Conservation (phyloP, 2,113 vertebrate genomes). For the Boleophthalmus pectinirostris region DNA sequence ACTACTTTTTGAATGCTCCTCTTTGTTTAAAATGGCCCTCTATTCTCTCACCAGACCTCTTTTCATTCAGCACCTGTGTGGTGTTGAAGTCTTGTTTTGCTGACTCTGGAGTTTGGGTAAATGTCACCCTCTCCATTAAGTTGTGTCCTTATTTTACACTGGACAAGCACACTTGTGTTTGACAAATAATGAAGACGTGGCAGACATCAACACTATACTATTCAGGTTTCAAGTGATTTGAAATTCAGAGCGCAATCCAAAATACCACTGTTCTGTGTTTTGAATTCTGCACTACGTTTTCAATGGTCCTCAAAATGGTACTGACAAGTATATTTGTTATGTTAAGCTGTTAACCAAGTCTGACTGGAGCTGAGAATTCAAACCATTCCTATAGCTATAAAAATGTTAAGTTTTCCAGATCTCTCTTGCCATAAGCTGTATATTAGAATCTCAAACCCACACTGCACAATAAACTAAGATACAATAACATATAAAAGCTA, state of each 20-base stretch:
- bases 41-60: not conserved
- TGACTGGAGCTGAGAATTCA: too few relatives aligned
- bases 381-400: too few relatives aligned
- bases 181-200: not conserved
- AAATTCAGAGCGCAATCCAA: not conserved
- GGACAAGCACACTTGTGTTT: not conserved
- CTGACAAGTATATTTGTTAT: too few relatives aligned
- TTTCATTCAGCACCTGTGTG: conserved; percentile 15
- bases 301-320: too few relatives aligned
- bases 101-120: conserved; percentile 51
- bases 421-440: too few relatives aligned
- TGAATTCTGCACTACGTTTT: not conserved
- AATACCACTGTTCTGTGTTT: not conserved
- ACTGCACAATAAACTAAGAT: not conserved
- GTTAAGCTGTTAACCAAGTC: too few relatives aligned
- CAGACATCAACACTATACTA: not conserved
- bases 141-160: conserved; percentile 25
- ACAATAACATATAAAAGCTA: not conserved
- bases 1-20: not conserved
- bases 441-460: not conserved
- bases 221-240: not conserved
- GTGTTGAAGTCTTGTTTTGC: conserved; percentile 35
- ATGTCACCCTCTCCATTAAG: conserved; percentile 57
- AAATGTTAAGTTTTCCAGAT: too few relatives aligned
- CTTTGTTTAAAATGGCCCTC: not conserved